Base-by-base conservation (phyloP, 2,888 invertebrate genomes). In the Gnatocerus cornutus region DNA sequence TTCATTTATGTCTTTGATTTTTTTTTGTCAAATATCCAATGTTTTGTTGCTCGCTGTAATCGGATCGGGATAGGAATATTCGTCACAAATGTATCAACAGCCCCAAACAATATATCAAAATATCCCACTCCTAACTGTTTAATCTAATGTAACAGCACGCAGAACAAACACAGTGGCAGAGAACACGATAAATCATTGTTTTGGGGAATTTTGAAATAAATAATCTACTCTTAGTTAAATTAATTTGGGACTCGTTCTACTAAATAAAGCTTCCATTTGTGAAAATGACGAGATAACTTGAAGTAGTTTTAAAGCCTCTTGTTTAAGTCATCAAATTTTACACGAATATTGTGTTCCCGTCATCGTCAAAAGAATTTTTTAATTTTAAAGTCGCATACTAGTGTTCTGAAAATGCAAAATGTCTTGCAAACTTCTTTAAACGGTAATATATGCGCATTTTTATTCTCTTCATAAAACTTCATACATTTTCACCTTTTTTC, bases 1-100 rank as follows among this genome's bases (percentile, higher is more conserved):
- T 21, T 72, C 58, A 61, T 71, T 69, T 21, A 4, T 21, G 21
- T 21, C 21, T 21, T 21, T 69, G 48, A 50, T 67, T 68, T 73
- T 30, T 61, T 61, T 61, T 62, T 61, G 8, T 43, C 21, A 45
- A 37, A 58, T 43, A 43, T 10, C 4, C 8, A 43, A 29, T 12
- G 21, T 33, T 39, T 30, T 46, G 61, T 61, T 61, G 48, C 61
- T 46, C 61, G 37, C 37, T 48, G 46, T 46, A 61, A 61, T 48
- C 48, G 61, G 33, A 61, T 61, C 61, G 21, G 33, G 48, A 37
- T 48, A 37, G 56, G 43, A 56, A 56, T 61, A 33, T 61, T 46
- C 48, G 33, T 46, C 61, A 37, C 14, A 30, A 45, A 48, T 56
- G 48, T 48, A 37, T 61, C 61, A 37, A 61, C 37, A 59, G 5